phyloP scores from a whole-genome alignment of 2,888 invertebrate genomes.

The Ellobium chinense region DNA sequence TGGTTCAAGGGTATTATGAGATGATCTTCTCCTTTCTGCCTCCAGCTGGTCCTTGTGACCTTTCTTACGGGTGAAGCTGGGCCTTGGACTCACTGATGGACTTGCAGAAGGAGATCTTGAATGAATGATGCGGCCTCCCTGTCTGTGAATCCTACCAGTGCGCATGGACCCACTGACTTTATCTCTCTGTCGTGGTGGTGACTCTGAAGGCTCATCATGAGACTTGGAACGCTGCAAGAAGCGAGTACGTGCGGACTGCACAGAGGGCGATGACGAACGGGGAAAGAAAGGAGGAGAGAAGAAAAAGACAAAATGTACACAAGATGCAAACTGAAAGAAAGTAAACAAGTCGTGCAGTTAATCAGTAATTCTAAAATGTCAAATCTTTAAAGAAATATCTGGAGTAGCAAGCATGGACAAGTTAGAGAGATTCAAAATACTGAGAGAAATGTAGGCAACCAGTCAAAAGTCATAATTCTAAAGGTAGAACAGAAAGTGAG shows the following conservation, averaged over 20 bases:
- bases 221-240: conserved; percentile 77
- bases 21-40: not conserved
- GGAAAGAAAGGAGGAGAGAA: conserved; percentile 8
- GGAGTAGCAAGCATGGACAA: no score
- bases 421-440: no score
- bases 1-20: conserved; percentile 6
- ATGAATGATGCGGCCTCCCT: conserved; percentile 73
- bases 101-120: conserved; percentile 76
- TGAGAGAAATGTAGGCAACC: no score
- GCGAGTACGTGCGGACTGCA: conserved; percentile 66
- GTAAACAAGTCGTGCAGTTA: no score
- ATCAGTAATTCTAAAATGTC: no score
- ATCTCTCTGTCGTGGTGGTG: conserved; percentile 52
- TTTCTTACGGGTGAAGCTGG: conserved; percentile 44
- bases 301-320: conserved; percentile 15
- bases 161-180: conserved; percentile 10
- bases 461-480: no score
- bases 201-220: conserved; percentile 73
- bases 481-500: no score
- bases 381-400: no score
- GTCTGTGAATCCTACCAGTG: conserved; percentile 73
- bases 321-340: conserved; percentile 17
- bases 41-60: conserved; percentile 2
- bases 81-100: conserved; percentile 75
- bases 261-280: conserved; percentile 22